Percentiles rank a stretch among this genome's conserved stretches.
These are phyloP conservation scores for Ladona fulva DNA, from an alignment of 1,140 invertebrate genomes.

Conservation along the genomic window DNA sequence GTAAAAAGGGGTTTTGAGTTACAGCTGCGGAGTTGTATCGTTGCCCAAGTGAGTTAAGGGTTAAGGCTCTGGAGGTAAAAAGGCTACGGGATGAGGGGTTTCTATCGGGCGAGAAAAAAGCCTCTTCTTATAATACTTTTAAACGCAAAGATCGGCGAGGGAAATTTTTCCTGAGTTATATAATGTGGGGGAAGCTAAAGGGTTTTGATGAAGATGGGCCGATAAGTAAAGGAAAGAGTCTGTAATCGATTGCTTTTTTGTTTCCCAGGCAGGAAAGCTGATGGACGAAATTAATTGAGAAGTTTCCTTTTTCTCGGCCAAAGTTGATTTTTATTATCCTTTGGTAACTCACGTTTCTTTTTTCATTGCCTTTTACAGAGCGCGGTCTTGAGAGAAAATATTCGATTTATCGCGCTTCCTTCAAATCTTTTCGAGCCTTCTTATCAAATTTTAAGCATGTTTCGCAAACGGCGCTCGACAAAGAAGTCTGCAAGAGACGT, in stretches of 20 bases:
- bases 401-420: neutral
- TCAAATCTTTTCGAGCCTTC: neutral
- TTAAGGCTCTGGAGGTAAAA: neutral
- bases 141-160: neutral
- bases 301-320: neutral
- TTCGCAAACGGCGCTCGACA: no score
- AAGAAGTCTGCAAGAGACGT: no score
- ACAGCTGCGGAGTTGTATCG: neutral
- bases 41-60: no score
- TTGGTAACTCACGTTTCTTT: neutral
- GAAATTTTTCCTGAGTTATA: neutral
- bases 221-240: neutral
- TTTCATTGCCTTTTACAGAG: neutral
- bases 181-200: neutral
- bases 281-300: neutral
- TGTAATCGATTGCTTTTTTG: neutral
- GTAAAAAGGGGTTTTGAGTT: neutral
- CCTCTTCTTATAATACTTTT: neutral
- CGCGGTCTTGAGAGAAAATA: neutral
- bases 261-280: neutral
- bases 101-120: neutral
- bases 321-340: neutral
- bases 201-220: neutral
- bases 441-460: no score
- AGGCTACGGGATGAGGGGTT: neutral